A percentile compares a stretch with the other conserved stretches of the same genome.
These are phyloP conservation scores for Orbicella faveolata DNA, from an alignment of 64 coral and sea anemone species.

Conservation along the genomic window DNA sequence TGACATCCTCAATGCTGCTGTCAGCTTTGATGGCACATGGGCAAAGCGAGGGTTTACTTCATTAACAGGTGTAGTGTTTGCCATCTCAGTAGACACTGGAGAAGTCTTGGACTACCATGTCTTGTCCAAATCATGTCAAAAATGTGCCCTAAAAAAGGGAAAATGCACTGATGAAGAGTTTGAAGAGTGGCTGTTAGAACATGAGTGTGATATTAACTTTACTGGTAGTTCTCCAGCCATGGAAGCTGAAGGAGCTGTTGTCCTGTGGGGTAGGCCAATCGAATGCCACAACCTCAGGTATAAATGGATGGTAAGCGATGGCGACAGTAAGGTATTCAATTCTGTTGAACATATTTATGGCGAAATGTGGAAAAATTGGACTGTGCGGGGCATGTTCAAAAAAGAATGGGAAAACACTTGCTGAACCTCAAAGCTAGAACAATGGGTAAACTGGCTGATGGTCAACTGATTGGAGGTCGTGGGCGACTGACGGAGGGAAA, in stretches of 20 bases:
- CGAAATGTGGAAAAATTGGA: neutral
- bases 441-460: slow-evolving; percentile 7
- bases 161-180: neutral
- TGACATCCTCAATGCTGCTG: neutral
- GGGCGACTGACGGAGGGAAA: neutral
- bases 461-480: slow-evolving; percentile 12
- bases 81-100: neutral
- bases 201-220: slow-evolving; percentile 18
- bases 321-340: neutral
- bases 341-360: neutral
- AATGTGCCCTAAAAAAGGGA: too few species aligned
- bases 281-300: neutral
- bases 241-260: neutral
- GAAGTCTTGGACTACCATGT: neutral
- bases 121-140: too few species aligned
- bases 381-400: neutral
- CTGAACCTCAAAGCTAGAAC: neutral
- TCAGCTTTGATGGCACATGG: slow-evolving; percentile 3
- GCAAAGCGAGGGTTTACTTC: neutral
- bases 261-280: neutral
- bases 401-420: slow-evolving; percentile 5
- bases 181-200: neutral
- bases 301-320: neutral
- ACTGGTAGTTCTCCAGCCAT: neutral
- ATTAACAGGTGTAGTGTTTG: neutral